These are phyloP conservation scores for Muscina levida DNA, from an alignment of 2,888 invertebrate genomes.

Conservation along the genomic window DNA sequence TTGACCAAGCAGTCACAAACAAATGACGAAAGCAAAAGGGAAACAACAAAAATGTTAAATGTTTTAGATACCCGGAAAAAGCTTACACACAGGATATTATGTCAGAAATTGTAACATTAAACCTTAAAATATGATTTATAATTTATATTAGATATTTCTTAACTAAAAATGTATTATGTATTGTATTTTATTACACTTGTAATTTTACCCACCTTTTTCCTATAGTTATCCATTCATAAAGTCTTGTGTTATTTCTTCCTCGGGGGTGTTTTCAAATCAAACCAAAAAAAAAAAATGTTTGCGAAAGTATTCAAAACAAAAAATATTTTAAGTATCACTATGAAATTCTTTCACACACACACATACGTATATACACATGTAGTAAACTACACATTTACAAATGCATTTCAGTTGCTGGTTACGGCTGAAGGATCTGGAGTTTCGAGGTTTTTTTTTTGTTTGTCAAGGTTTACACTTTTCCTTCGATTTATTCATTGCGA, in stretches of 20 bases:
- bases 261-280: conserved; percentile 34
- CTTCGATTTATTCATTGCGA: conserved; percentile 41
- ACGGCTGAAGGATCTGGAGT: conserved; percentile 39
- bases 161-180: too few species aligned
- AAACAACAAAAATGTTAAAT: not conserved
- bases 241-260: conserved; percentile 55
- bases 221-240: conserved; percentile 78
- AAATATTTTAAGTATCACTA: conserved; percentile 44
- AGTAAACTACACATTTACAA: conserved; percentile 28
- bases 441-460: conserved; percentile 46
- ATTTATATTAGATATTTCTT: too few species aligned
- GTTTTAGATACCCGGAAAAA: too few species aligned
- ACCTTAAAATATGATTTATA: conserved; percentile 40
- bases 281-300: not conserved
- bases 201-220: conserved; percentile 75
- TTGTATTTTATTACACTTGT: too few species aligned
- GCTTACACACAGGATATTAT: too few species aligned
- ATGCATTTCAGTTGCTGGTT: conserved; percentile 50
- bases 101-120: too few species aligned
- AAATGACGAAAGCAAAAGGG: not conserved
- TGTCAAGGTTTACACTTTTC: conserved; percentile 59
- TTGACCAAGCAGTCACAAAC: not conserved
- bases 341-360: conserved; percentile 63
- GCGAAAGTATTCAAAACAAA: conserved; percentile 25
- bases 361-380: conserved; percentile 16